Evolutionary conservation across 30 jellyfish, hydroid and myxozoan genomes (phyloP), one percentile per base, ranked within the genome.

Genomic region (Pseudorhiza aurosa): DNA sequence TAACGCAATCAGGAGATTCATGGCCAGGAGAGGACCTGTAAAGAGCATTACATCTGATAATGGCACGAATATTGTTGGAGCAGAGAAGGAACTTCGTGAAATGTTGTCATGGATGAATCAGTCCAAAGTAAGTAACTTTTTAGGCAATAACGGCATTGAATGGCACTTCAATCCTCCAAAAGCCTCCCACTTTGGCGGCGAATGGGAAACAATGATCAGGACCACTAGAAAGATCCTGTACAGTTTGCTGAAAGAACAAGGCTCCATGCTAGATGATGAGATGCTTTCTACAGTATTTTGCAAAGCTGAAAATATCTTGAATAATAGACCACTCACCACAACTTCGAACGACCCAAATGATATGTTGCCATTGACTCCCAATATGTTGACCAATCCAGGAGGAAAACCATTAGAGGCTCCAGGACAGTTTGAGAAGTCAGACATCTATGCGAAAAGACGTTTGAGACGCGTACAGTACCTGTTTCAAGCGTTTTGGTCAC

Each of bases 191-290:
- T 26, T 68, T 30, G 96, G 89, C 27, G 89, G 89, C 3, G 89
- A 72, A n/a, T 74, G 82, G 96, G 85, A 85, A 53, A 83, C 80
- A 18, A 27, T 58, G 21, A 85, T 85, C 74, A 28, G 90, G 47
- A 8, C 85, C 37, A 55, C 69, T n/a, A 62, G 90, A 73, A 58
- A 58, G 77, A 55, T 76, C 55, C 39, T 77, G 31, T 19, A 28
- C 30, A 55, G 75, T 17, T 15, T 72, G 8, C 27, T 72, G 29
- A 60, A 45, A 40, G 81, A 65, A 12, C 82, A 81, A 49, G 8
- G 53, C 36, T 10, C 24, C 75, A 37, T 6, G 36, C 26, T 71
- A 9, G 65, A 46, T 43, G 71, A 71, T 56, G 88, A 75, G 26
- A 24, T 36, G 2, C 88, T 75, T 37, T 28, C 88, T 14, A 75